Conservation (phyloP, 2,888 invertebrate genomes). For the Diabrotica balteata region DNA sequence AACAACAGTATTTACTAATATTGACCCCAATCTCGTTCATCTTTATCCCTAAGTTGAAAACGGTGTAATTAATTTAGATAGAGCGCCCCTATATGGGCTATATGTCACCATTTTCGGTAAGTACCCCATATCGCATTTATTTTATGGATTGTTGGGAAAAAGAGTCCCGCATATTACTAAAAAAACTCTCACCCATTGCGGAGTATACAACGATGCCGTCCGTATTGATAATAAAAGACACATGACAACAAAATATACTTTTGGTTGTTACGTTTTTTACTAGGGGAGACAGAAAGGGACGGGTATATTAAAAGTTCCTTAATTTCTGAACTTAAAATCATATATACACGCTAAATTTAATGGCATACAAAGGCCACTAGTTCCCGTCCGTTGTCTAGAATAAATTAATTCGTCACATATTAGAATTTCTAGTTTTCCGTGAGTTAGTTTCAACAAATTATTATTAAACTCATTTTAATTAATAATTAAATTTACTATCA, state of each 20-base stretch:
- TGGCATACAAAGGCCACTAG: too few relatives aligned
- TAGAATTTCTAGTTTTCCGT: too few relatives aligned
- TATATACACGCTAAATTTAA: too few relatives aligned
- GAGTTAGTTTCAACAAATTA: too few relatives aligned
- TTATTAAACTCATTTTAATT: too few relatives aligned
- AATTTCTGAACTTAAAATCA: neutral
- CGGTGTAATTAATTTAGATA: constrained; percentile 28
- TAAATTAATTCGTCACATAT: too few relatives aligned
- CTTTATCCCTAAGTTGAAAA: constrained; percentile 17
- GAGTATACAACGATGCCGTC: constrained; percentile 17
- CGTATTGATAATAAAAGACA: constrained; percentile 53
- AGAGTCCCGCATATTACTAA: constrained; percentile 39
- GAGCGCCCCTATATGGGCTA: constrained; percentile 16
- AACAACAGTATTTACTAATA: constrained; percentile 2
- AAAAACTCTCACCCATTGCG: constrained; percentile 26
- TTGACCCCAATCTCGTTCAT: constrained; percentile 8
- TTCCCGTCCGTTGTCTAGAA: too few relatives aligned
- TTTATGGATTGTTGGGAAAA: constrained; percentile 23
- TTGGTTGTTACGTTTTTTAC: constrained; percentile 53
- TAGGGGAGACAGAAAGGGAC: constrained; percentile 40
- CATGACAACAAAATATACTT: constrained; percentile 58
- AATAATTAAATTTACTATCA: too few relatives aligned
- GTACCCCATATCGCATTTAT: constrained; percentile 16
- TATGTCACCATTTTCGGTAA: constrained; percentile 14
- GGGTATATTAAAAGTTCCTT: constrained; percentile 51